phyloP scores from a whole-genome alignment of 2,797 vertebrate genomes.

The Amazonetta brasiliensis region DNA sequence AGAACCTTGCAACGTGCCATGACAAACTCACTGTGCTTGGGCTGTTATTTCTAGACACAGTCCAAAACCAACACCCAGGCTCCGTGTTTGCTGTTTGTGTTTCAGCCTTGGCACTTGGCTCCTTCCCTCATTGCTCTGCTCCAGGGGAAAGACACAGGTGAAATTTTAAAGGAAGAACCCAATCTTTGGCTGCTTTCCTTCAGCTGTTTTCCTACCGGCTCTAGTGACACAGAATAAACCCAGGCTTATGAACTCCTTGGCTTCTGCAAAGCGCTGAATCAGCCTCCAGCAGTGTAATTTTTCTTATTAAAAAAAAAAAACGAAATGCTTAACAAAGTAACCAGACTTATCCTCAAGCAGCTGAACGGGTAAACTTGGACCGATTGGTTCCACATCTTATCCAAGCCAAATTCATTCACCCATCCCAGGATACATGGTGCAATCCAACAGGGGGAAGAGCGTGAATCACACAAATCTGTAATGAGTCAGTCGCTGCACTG shows the following conservation, averaged over 20 bases:
- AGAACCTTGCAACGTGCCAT: accelerated
- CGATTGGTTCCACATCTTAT: not conserved
- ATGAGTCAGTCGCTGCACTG: conserved; percentile 10
- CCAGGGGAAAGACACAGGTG: not conserved
- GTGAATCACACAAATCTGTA: not conserved
- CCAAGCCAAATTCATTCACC: not conserved
- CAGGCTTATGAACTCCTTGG: not conserved
- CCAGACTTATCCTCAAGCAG: not conserved
- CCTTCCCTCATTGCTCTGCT: not conserved
- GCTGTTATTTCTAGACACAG: conserved; percentile 12
- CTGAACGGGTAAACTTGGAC: not conserved
- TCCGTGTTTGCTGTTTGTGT: not conserved
- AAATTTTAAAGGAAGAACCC: conserved; percentile 7
- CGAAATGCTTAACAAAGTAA: not conserved
- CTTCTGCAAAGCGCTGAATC: not conserved
- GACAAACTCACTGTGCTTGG: not conserved
- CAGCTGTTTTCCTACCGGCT: not conserved
- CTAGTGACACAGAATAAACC: not conserved
- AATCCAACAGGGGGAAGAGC: not conserved
- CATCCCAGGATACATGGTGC: not conserved
- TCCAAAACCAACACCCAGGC: conserved; percentile 31
- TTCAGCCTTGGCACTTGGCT: not conserved
- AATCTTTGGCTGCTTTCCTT: not conserved
- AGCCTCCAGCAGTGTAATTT: not conserved
- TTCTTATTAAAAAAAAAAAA: not conserved